Evolutionary conservation across 2,113 vertebrate genomes (phyloP).

Genomic region (Heptranchias perlo): DNA sequence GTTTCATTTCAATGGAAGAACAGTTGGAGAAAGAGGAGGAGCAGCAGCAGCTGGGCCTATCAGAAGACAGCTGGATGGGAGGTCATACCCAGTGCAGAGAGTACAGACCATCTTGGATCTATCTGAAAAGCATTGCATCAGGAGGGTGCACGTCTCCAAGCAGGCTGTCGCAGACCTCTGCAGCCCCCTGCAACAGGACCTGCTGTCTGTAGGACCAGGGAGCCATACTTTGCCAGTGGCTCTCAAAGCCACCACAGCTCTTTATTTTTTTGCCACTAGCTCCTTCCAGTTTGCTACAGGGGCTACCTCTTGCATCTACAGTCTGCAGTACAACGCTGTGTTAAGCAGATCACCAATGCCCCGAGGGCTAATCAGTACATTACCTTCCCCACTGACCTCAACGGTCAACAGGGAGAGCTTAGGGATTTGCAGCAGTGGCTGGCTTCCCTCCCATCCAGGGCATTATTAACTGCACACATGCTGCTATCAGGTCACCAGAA

Average conservation of each 20-base stretch:
- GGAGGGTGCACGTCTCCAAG: background rate
- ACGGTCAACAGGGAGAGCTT: background rate
- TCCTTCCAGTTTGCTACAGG: background rate
- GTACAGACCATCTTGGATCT: background rate
- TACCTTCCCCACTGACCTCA: background rate
- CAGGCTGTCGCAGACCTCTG: background rate
- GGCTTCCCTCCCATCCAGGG: background rate
- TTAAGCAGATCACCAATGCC: background rate
- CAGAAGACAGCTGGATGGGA: background rate
- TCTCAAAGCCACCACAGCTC: background rate
- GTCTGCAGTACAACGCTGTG: background rate
- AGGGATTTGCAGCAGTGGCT: background rate
- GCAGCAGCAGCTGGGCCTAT: background rate
- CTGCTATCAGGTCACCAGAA: too few relatives aligned
- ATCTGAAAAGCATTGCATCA: background rate
- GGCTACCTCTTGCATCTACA: background rate
- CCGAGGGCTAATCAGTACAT: background rate
- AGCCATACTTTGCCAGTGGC: background rate
- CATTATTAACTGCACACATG: background rate
- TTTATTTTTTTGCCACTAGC: background rate
- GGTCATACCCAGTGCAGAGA: background rate
- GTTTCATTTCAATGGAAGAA: too few relatives aligned
- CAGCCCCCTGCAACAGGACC: too few relatives aligned
- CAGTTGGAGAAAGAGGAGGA: background rate
- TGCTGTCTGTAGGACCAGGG: too few relatives aligned